Percentiles rank a stretch among this genome's conserved stretches.
Evolutionary conservation across 2,113 vertebrate genomes (phyloP).

Genomic region (Mirounga angustirostris): DNA sequence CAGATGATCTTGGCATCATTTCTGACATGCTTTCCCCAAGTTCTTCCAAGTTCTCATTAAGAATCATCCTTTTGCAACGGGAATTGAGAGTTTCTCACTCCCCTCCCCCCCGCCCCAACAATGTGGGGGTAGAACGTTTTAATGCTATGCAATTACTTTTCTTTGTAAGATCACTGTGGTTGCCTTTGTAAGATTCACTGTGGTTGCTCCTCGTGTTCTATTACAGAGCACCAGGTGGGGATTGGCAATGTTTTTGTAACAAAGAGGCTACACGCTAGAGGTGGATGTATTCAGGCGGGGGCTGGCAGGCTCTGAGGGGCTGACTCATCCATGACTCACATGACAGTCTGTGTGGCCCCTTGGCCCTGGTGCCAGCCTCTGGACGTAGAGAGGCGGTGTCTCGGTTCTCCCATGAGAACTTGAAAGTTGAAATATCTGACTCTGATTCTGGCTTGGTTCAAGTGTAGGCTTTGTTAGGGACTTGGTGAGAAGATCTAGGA

Average conservation of each 20-base stretch:
- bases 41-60: background rate
- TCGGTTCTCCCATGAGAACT: background rate
- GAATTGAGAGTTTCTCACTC: background rate
- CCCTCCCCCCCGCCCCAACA: background rate
- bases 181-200: background rate
- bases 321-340: background rate
- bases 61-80: background rate
- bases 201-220: background rate
- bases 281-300: background rate
- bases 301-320: background rate
- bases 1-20: background rate
- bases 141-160: background rate
- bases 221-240: fast-evolving
- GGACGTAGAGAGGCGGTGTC: fast-evolving
- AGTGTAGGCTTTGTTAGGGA: background rate
- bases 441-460: background rate
- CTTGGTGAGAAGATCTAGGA: background rate
- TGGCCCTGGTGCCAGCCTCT: background rate
- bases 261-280: background rate
- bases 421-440: fast-evolving
- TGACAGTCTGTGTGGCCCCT: slow-evolving; percentile 50
- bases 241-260: background rate
- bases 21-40: background rate
- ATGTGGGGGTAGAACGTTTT: fast-evolving
- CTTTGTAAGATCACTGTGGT: background rate